A percentile compares a stretch with the other conserved stretches of the same genome.
These are phyloP conservation scores for Ceratosolen fusciceps DNA, from an alignment of 1,140 invertebrate genomes.

Conservation along the genomic window DNA sequence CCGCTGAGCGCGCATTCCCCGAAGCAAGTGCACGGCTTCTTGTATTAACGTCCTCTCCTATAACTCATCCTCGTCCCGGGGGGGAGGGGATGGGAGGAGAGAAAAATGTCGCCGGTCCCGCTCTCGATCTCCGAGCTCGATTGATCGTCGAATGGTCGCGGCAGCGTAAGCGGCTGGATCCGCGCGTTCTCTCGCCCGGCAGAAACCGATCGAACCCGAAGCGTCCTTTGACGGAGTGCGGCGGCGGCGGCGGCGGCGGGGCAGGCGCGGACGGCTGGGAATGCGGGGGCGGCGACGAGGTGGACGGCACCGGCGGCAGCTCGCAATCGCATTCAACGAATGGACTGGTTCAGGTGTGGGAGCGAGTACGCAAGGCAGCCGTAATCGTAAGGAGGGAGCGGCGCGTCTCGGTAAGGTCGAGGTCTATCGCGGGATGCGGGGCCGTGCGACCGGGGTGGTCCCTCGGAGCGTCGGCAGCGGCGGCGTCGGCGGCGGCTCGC, in stretches of 20 bases:
- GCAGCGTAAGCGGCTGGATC: too few species aligned
- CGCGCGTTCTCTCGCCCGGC: neutral
- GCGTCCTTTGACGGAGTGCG: too few species aligned
- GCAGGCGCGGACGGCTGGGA: constrained; percentile 49
- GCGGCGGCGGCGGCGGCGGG: constrained; percentile 45
- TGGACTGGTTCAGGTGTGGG: too few species aligned
- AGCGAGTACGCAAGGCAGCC: constrained; percentile 19
- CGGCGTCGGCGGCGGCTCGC: too few species aligned
- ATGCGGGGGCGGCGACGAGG: constrained; percentile 46
- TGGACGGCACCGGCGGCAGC: constrained; percentile 50
- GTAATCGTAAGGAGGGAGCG: constrained; percentile 9
- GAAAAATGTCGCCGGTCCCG: neutral
- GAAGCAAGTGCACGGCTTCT: neutral
- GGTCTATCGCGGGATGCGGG: neutral
- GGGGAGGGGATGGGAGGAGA: too few species aligned
- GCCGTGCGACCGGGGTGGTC: neutral
- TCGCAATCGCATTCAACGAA: constrained; percentile 35
- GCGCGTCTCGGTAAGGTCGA: neutral
- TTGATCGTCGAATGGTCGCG: neutral
- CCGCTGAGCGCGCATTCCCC: neutral
- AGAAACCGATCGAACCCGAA: too few species aligned
- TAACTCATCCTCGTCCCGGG: neutral
- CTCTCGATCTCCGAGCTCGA: neutral
- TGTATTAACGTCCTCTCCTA: neutral
- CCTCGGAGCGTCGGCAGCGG: neutral